A percentile compares a stretch with the other conserved stretches of the same genome.
These are phyloP conservation scores for Mesochorus sp. DNA, from an alignment of 2,888 invertebrate species.

Conservation along the genomic window DNA sequence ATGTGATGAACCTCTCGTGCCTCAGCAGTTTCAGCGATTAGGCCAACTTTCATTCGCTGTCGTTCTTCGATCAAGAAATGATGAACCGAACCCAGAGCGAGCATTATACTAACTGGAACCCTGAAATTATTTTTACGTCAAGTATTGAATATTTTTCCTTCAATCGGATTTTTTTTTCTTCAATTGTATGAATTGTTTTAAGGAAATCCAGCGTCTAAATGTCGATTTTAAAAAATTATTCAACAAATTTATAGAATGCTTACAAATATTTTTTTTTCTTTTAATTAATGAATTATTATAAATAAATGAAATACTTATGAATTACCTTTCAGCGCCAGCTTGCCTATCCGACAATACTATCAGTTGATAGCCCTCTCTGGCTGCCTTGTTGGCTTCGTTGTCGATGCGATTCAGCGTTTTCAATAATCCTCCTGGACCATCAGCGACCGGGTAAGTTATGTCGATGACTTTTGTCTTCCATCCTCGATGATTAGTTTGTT, in stretches of 20 bases:
- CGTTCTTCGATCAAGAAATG: slow-evolving; percentile 97
- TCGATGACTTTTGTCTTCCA: slow-evolving; percentile 96
- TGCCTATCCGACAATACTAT: slow-evolving; percentile 93
- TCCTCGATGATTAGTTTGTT: slow-evolving; percentile 90
- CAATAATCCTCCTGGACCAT: slow-evolving; percentile 89
- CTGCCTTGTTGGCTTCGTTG: slow-evolving; percentile 91
- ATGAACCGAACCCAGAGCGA: slow-evolving; percentile 96
- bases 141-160: neutral
- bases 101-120: slow-evolving; percentile 90
- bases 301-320: neutral
- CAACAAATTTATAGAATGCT: neutral
- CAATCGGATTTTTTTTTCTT: neutral
- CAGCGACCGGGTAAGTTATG: slow-evolving; percentile 91
- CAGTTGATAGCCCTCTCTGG: slow-evolving; percentile 90
- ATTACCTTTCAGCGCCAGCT: slow-evolving; percentile 84
- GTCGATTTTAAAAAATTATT: neutral
- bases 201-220: too few species aligned
- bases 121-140: slow-evolving; percentile 74
- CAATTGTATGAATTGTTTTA: too few species aligned
- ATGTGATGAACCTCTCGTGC: slow-evolving; percentile 98
- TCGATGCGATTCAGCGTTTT: slow-evolving; percentile 92
- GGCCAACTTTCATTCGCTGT: slow-evolving; percentile 97
- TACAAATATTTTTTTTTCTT: too few species aligned
- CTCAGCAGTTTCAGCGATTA: slow-evolving; percentile 98
- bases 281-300: neutral